Conservation (phyloP, 2,797 vertebrate species). For the Aeoliscus strigatus region DNA sequence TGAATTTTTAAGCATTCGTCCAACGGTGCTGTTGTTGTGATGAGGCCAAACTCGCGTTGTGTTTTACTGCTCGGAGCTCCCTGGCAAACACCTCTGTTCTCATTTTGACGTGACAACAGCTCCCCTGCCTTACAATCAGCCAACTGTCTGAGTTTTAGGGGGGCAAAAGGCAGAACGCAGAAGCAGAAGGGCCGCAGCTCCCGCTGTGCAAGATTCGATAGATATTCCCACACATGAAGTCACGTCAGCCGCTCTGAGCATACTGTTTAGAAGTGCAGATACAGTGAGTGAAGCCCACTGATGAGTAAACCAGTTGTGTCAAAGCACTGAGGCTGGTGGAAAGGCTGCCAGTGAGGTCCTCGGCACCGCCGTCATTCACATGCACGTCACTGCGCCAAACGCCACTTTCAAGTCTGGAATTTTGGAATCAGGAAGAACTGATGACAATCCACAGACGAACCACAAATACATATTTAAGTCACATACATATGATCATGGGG, state of each 20-base stretch:
- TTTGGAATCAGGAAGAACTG: too few species aligned
- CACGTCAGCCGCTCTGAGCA: conserved; percentile 8
- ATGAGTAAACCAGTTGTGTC: conserved; percentile 10
- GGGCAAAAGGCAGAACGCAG: background rate
- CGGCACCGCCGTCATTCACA: conserved; percentile 5
- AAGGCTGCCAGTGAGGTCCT: conserved; percentile 1
- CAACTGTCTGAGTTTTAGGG: background rate
- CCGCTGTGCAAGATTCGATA: conserved; percentile 12
- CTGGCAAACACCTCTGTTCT: too few species aligned
- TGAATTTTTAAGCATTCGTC: too few species aligned
- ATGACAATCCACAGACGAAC: too few species aligned
- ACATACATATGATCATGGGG: too few species aligned
- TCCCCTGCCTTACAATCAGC: too few species aligned
- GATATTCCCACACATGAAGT: conserved; percentile 16
- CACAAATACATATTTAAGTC: too few species aligned
- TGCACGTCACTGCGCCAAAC: background rate
- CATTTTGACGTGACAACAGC: too few species aligned
- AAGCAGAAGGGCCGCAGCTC: conserved; percentile 6
- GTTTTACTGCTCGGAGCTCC: too few species aligned
- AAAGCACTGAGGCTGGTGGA: conserved; percentile 7
- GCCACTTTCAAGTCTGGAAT: conserved; percentile 23
- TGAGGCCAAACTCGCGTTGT: too few species aligned
- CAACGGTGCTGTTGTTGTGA: too few species aligned
- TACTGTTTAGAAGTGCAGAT: background rate
- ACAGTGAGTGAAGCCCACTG: conserved; percentile 1